These are phyloP conservation scores for Chelidonichthys spinosus DNA, from an alignment of 2,797 vertebrate genomes.

Conservation along the genomic window DNA sequence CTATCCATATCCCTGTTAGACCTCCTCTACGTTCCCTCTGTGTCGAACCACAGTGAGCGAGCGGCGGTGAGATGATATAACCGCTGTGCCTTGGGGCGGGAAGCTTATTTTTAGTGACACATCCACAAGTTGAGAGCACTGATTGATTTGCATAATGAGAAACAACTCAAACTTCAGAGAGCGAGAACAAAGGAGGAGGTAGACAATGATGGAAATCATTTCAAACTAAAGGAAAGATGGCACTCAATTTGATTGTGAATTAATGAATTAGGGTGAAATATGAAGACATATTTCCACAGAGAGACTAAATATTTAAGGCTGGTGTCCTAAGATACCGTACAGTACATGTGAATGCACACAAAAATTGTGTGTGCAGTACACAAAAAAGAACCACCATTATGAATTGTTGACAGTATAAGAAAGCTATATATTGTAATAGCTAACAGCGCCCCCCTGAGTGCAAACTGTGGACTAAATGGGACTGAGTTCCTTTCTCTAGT, in stretches of 20 bases:
- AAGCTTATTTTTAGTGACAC: conserved; percentile 46
- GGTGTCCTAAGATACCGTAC: no score
- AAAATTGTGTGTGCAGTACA: no score
- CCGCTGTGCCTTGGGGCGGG: neutral
- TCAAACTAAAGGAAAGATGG: neutral
- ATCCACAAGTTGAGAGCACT: conserved; percentile 30
- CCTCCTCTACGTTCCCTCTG: neutral
- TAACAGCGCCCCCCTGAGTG: conserved; percentile 50
- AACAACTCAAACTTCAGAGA: conserved; percentile 28
- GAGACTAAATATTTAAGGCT: no score
- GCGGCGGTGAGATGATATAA: conserved; percentile 31
- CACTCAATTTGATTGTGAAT: neutral
- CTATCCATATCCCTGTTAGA: neutral
- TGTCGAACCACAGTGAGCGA: neutral
- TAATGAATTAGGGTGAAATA: neutral
- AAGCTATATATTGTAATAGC: neutral
- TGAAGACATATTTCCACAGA: neutral
- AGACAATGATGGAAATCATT: neutral
- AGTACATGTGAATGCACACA: no score
- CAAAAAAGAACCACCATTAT: no score
- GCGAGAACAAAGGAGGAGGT: conserved; percentile 6
- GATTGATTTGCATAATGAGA: conserved; percentile 53
- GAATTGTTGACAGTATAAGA: neutral
- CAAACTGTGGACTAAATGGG: neutral
- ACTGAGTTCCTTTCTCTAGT: no score